Base-by-base conservation (phyloP, 1,140 invertebrate species). In the Campoletis sonorensis region DNA sequence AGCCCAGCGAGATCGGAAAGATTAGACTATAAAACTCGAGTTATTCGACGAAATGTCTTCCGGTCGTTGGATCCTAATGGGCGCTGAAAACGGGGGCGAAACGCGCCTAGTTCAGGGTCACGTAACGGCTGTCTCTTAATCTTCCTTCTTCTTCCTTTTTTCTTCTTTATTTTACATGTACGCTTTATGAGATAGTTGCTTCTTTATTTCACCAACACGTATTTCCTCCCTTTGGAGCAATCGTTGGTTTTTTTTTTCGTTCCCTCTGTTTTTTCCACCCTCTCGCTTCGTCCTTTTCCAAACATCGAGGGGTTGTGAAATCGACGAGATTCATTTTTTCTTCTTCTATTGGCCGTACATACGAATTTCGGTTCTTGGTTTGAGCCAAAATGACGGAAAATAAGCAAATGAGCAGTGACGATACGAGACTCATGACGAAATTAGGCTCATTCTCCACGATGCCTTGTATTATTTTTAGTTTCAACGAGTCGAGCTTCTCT, bases 391-490 rank as follows among this genome's bases (percentile, higher is more conserved):
- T 27, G 26, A 70, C 16, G 16, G 68, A 75, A 16, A 75, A 26
- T 0, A n/a, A 23, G 21, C 30, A 18, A 54, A 37, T 3, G n/a
- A 61, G 73, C 72, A 30, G 16, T n/a, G 18, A n/a, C 51, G n/a
- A 4, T 1, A 54, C n/a, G 51, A 54, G 51, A 68, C 82, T 82
- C 81, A 83, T 61, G 79, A 82, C 83, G 83, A 88, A 91, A 91
- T 90, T 90, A 86, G 89, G 79, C 86, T 13, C n/a, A 23, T 88
- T 86, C 27, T 87, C 84, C 80, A 87, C 86, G 86, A 4, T 54
- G 87, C 81, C 86, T 86, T 86, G 88, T 90, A 90, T 91, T 90
- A 91, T 91, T 90, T 91, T 91, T 89, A 88, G 87, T 87, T 85
- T 80, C 45, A 49, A 75, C 72, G 18, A 21, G 16, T n/a, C 51